Conservation (phyloP, 2,797 vertebrate genomes). For the Anomalospiza imberbis region DNA sequence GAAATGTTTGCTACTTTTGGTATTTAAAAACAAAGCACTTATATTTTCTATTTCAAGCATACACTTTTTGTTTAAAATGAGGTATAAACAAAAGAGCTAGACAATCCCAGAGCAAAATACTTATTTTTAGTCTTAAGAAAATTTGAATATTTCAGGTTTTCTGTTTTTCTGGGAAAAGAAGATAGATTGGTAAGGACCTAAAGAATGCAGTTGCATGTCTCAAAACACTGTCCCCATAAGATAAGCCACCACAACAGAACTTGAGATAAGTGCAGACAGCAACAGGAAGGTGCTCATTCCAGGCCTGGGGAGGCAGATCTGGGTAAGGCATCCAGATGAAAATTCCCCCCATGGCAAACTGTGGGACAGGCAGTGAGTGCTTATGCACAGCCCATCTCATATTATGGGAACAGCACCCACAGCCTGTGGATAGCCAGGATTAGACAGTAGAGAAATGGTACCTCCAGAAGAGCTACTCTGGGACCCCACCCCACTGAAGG, state of each 20-base stretch:
- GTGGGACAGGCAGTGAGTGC: background rate
- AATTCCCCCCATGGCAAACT: background rate
- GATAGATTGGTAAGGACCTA: background rate
- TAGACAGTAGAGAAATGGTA: fast-evolving
- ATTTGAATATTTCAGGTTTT: background rate
- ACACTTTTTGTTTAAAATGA: background rate
- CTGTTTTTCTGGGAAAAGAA: background rate
- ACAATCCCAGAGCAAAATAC: background rate
- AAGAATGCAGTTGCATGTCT: background rate
- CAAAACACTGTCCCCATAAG: background rate
- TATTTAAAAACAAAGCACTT: background rate
- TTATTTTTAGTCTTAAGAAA: background rate
- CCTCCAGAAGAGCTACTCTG: background rate
- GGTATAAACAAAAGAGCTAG: background rate
- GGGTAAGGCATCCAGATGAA: background rate
- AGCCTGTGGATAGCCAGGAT: background rate
- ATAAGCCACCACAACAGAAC: background rate
- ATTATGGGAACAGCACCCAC: background rate
- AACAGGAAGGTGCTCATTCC: background rate
- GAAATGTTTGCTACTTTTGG: background rate
- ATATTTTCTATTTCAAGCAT: background rate
- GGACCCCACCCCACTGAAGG: fast-evolving
- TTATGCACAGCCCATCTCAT: background rate
- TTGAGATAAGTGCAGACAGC: background rate
- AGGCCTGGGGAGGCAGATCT: background rate